Evolutionary conservation across 2,113 vertebrate species (phyloP), one percentile per base, ranked within the genome.

Genomic region (Rhinopithecus roxellana): DNA sequence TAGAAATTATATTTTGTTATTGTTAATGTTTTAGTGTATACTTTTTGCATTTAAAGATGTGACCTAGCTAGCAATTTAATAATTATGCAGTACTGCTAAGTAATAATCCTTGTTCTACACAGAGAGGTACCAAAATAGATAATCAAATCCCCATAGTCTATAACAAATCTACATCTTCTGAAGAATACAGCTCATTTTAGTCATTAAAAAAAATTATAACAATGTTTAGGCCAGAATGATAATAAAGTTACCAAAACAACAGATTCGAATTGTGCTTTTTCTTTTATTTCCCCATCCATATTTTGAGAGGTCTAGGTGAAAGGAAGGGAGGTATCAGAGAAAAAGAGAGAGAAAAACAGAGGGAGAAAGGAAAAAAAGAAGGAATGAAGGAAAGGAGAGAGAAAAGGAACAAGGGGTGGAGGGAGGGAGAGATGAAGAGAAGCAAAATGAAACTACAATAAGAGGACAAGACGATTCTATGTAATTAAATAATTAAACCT

Each of bases 241-340:
- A 88, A 84, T 77, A 81, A 93, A 93, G 35, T 88, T 30, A 59
- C 57, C 40, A 72, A 87, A 95, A 78, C 13, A 81, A 82, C 5
- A 69, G 30, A 59, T 79, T 38, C 67, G 8, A 50, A 25, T 75
- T 55, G 82, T 86, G 57, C 18, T 79, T 79, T 32, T 43, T 95
- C 48, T 89, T 86, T 74, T 32, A 35, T 67, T 80, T 27, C 17
- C 22, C 4, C 4, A 69, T 59, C 8, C 52, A 79, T 87, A 84
- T 96, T 92, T 48, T 48, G 5, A 40, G 43, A 2, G 84, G 16
- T 52, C 64, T 85, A 59, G 74, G 40, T 52, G 75, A 93, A 95
- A 52, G 48, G 17, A 89, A 89, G 35, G 3, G 70, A 79, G 22
- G 10, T 52, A 70, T 18, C 35, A 80, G 77, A 64, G 20, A 92